Evolutionary conservation across 2,888 invertebrate genomes (phyloP).

Genomic region (Taphrorychus bicolor): DNA sequence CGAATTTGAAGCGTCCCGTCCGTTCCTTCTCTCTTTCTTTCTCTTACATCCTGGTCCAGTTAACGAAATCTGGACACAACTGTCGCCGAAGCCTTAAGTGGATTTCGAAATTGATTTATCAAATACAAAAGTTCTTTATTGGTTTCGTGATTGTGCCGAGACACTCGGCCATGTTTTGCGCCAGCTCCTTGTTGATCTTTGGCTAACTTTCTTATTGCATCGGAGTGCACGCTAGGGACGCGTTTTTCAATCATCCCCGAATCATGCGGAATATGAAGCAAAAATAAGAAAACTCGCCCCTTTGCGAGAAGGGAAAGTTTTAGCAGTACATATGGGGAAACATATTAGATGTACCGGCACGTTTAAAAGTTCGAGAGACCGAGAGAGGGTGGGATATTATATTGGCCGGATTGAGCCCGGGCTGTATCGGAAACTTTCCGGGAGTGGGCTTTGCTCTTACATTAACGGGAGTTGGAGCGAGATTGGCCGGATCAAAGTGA

Average conservation of each 20-base stretch:
- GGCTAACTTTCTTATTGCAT: slow-evolving; percentile 35
- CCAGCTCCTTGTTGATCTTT: slow-evolving; percentile 51
- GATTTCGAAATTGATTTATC: slow-evolving; percentile 55
- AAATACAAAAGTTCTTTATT: slow-evolving; percentile 57
- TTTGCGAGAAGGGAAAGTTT: slow-evolving; percentile 24
- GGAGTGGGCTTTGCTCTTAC: slow-evolving; percentile 46
- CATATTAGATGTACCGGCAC: slow-evolving; percentile 56
- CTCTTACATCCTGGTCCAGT: slow-evolving; percentile 35
- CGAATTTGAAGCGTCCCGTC: slow-evolving; percentile 37
- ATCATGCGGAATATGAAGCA: slow-evolving; percentile 29
- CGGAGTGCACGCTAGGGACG: slow-evolving; percentile 24
- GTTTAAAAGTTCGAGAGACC: slow-evolving; percentile 53
- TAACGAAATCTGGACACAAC: slow-evolving; percentile 50
- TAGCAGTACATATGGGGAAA: slow-evolving; percentile 48
- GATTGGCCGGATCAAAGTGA: slow-evolving; percentile 51
- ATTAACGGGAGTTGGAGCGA: slow-evolving; percentile 53
- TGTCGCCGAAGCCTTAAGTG: slow-evolving; percentile 51
- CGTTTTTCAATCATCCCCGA: slow-evolving; percentile 34
- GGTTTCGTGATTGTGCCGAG: slow-evolving; percentile 54
- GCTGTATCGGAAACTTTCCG: slow-evolving; percentile 46
- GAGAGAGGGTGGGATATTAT: slow-evolving; percentile 48
- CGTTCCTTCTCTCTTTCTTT: not conserved
- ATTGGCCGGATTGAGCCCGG: slow-evolving; percentile 50
- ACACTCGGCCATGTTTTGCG: slow-evolving; percentile 45
- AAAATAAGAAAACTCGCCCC: slow-evolving; percentile 21